Evolutionary conservation across 2,888 invertebrate species (phyloP), one percentile per base, ranked within the genome.

Genomic region (Synanthedon tipuliformis): DNA sequence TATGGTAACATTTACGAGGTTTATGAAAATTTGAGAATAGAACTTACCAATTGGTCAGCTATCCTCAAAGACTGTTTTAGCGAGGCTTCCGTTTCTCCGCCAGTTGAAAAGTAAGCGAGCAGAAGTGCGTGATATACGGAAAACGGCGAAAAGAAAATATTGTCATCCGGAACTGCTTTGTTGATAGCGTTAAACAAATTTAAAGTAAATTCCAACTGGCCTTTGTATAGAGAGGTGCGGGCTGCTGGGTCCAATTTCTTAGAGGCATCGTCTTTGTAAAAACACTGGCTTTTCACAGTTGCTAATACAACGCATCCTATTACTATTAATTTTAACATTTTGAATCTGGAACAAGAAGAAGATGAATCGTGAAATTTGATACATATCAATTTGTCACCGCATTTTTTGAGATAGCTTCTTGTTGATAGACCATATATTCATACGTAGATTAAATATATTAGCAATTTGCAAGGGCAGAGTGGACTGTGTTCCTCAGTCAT

Each of bases 61-160:
- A 94, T 85, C 56, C 88, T 84, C 40, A 94, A 77, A 1, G 91
- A 90, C 54, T 88, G 86, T 67, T 89, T 91, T 53, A 94, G 68
- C 10, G 89, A 81, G 4, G 73, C 66, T 70, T 95, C 94, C 0
- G 95, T 95, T 52, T 90, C 88, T 12, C 91, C 91, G 1, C 89
- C 90, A 1, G 95, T 84, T 0, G 94, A 91, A 66, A 95, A 94
- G 70, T 94, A 95, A 1, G 94, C 93, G 57, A 96, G 81, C 51
- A 93, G 74, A 40, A 96, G 70, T 0, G 95, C 92, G 63, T 95
- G 93, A 69, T 95, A 93, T 12, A 95, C 92, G 60, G 95, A 95
- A 81, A 94, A 93, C 0, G 96, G 96, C 5, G 96, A 96, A 77
- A 95, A 95, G 88, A 96, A 95, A 48, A 96, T 81, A 73, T 95